phyloP scores from a whole-genome alignment of 2,797 vertebrate species.

The Clarias pachynema region DNA sequence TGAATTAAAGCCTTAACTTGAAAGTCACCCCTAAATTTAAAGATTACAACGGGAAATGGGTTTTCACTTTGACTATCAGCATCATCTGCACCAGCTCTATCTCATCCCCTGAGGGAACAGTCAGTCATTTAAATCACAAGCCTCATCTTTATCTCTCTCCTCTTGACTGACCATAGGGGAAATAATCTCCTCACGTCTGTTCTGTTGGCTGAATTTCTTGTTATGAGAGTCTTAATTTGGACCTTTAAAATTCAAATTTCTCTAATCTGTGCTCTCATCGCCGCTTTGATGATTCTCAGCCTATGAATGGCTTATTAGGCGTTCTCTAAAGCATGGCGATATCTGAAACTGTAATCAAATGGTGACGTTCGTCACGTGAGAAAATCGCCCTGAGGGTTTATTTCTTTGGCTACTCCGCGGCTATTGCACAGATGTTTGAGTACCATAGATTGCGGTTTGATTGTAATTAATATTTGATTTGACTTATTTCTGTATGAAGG shows the following conservation, averaged over 20 bases:
- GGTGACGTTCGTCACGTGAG: not conserved
- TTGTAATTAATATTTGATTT: not conserved
- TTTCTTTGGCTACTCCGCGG: not conserved
- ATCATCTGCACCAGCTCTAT: not conserved
- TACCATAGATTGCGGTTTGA: not conserved
- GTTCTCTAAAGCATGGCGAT: not conserved
- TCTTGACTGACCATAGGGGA: not conserved
- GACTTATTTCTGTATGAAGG: not conserved
- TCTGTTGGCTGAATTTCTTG: not conserved
- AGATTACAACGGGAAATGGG: not conserved
- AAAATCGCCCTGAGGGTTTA: not conserved
- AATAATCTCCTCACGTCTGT: not conserved
- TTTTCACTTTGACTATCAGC: not conserved
- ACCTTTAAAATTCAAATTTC: not conserved
- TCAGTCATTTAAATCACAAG: not conserved
- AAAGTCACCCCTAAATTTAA: not conserved
- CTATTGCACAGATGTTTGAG: not conserved
- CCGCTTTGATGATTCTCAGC: not conserved
- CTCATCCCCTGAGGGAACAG: not conserved
- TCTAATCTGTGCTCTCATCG: not conserved
- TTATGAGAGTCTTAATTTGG: not conserved
- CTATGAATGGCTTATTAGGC: not conserved
- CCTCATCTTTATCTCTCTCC: not conserved
- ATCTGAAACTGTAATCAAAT: not conserved
- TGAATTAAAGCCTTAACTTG: not conserved